These are phyloP conservation scores for Pinctada fucata DNA, from an alignment of 2,888 invertebrate species.

Conservation along the genomic window DNA sequence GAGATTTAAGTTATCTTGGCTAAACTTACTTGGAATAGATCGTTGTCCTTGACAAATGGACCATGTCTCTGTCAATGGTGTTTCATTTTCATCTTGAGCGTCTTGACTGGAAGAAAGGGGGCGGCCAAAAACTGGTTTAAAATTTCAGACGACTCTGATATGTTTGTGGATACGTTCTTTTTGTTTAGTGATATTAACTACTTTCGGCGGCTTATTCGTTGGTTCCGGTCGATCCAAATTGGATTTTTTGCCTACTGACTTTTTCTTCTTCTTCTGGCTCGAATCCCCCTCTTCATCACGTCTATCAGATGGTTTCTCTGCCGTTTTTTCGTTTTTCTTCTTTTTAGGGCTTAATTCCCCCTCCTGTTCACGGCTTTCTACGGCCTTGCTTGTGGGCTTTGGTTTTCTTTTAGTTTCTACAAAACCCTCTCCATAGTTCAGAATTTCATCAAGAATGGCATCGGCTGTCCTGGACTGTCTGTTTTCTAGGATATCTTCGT, in stretches of 20 bases:
- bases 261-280: not conserved
- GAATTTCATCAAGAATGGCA: not conserved
- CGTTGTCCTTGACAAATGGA: not conserved
- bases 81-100: not conserved
- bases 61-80: not conserved
- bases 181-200: too few species aligned
- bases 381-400: not conserved
- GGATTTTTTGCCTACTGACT: too few species aligned
- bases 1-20: not conserved
- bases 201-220: too few species aligned
- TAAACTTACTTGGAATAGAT: not conserved
- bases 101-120: not conserved
- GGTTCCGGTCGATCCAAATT: too few species aligned
- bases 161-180: not conserved
- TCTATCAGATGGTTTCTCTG: too few species aligned
- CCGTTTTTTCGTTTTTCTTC: not conserved
- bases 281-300: too few species aligned
- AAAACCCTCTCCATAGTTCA: not conserved
- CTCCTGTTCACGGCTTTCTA: not conserved
- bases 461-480: not conserved
- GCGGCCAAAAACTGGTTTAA: not conserved
- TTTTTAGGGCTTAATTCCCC: not conserved
- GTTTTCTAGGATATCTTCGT: not conserved
- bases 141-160: not conserved
- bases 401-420: not conserved